Evolutionary conservation across 2,888 invertebrate species (phyloP), one percentile per base, ranked within the genome.

Genomic region (Mimumesa dahlbomi): DNA sequence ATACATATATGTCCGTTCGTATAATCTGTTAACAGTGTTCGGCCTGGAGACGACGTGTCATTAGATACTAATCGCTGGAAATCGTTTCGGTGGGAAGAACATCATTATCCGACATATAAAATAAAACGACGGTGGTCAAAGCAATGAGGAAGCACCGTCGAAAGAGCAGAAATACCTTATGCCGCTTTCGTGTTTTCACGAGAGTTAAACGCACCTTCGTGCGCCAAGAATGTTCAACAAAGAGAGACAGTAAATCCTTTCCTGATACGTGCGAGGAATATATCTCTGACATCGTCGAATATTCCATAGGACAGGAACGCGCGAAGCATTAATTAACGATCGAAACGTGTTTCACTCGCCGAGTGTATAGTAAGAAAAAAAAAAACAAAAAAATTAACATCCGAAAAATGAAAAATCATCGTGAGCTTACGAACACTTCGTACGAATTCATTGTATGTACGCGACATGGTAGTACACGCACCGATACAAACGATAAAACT

Each of bases 261-360:
- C 67, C 52, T 52, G 18, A 49, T 68, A 62, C 69, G 70, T 69
- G 61, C 50, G 6, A 38, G 5, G 59, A n/a, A n/a, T n/a, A n/a
- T 46, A 69, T 67, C 7, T 2, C 0, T 19, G n/a, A 25, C 16
- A 9, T 1, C n/a, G 11, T 34, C 61, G 19, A 68, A 50, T 62
- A 57, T 52, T 29, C 50, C n/a, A 45, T 36, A 6, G 42, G 13
- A 34, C 9, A 36, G 49, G 59, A 54, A 54, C 43, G 38, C 31
- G 18, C 38, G n/a, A 25, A 9, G 52, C 50, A 59, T 61, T 59
- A 59, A 61, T 49, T 50, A 43, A 58, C 42, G 1, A 22, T 3
- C 5, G 18, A 45, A 38, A 67, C 36, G 22, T 46, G 29, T 6
- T 11, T 11, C 11, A n/a, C n/a, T n/a, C n/a, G n/a, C n/a, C n/a